phyloP scores from a whole-genome alignment of 2,888 invertebrate genomes.

The Cataglyphis livida region DNA sequence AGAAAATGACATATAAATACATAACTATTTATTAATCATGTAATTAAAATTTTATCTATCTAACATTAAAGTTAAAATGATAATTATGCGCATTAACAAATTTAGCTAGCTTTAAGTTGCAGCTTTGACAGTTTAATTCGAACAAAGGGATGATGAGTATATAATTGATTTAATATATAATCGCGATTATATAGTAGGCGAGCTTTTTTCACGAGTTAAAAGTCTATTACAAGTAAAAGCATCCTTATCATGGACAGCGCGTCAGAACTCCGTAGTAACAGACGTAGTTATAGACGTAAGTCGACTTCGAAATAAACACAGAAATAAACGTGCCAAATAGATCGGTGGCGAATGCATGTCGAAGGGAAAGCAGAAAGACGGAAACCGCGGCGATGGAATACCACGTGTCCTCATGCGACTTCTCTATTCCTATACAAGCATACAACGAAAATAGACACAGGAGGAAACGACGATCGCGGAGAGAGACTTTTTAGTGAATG shows the following conservation, averaged over 20 bases:
- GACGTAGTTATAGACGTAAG: conserved; percentile 43
- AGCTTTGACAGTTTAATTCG: neutral
- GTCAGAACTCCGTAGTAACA: conserved; percentile 1
- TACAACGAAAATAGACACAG: conserved; percentile 51
- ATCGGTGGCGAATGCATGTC: conserved; percentile 44
- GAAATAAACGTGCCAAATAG: conserved; percentile 59
- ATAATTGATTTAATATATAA: neutral
- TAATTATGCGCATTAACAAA: neutral
- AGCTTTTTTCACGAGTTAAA: neutral
- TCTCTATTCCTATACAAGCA: conserved; percentile 31
- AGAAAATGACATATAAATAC: neutral
- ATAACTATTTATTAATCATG: neutral
- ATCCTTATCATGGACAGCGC: neutral
- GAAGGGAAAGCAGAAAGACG: conserved; percentile 36
- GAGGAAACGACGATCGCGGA: conserved; percentile 37
- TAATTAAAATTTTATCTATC: neutral
- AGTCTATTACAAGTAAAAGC: neutral
- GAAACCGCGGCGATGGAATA: conserved; percentile 41
- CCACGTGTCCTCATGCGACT: conserved; percentile 31
- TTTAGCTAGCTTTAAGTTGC: conserved; percentile 18
- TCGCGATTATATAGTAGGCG: neutral
- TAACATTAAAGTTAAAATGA: neutral
- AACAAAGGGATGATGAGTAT: neutral
- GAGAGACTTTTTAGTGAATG: conserved; percentile 32
- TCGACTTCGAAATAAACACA: conserved; percentile 56